Conservation (phyloP, 1,140 invertebrate species). For the Xylocopa sonorina region DNA sequence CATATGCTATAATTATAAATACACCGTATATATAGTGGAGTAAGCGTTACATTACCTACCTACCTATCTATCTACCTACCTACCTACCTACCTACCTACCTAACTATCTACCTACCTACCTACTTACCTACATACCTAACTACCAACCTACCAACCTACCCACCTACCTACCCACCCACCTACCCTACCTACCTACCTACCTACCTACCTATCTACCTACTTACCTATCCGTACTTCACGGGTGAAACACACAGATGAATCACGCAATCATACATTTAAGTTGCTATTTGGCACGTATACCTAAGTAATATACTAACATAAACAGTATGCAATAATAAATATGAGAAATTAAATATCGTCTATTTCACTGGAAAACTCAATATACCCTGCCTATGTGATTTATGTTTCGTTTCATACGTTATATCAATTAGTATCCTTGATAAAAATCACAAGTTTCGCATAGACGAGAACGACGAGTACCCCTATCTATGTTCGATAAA, state of each 20-base stretch:
- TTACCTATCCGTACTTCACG: slow-evolving; percentile 75
- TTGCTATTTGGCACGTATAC: slow-evolving; percentile 83
- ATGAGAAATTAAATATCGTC: slow-evolving; percentile 74
- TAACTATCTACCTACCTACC: slow-evolving; percentile 72
- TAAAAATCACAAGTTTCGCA: neutral
- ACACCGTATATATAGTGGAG: slow-evolving; percentile 81
- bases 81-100: slow-evolving; percentile 70
- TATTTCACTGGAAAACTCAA: slow-evolving; percentile 26
- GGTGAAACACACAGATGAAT: slow-evolving; percentile 80
- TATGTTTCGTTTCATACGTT: slow-evolving; percentile 3
- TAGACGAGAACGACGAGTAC: neutral
- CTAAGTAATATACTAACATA: slow-evolving; percentile 83
- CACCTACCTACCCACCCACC: slow-evolving; percentile 76
- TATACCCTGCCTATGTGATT: neutral
- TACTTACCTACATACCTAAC: slow-evolving; percentile 68
- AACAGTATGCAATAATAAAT: slow-evolving; percentile 83
- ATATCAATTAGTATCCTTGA: neutral
- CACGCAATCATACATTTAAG: slow-evolving; percentile 83
- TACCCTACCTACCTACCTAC: slow-evolving; percentile 80
- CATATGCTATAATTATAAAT: slow-evolving; percentile 82
- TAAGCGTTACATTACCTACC: slow-evolving; percentile 80
- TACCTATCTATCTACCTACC: slow-evolving; percentile 66
- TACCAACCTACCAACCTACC: slow-evolving; percentile 66
- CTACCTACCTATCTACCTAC: slow-evolving; percentile 65
- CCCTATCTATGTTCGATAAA: slow-evolving; percentile 7